A percentile compares a stretch with the other conserved stretches of the same genome.
phyloP scores from a whole-genome alignment of 1,140 invertebrate species.

The Helicorthomorpha holstii region DNA sequence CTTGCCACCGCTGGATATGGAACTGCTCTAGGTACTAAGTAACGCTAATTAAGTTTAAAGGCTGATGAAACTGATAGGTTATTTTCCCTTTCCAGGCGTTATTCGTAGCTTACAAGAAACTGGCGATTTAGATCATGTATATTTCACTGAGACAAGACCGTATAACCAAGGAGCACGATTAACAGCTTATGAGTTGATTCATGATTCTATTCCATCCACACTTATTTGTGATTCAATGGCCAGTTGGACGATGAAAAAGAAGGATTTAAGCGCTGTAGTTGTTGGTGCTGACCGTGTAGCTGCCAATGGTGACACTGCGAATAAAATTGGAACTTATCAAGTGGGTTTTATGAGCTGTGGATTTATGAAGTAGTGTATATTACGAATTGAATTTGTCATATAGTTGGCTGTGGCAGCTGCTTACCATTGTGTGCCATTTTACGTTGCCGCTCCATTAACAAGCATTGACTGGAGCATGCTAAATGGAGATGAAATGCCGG shows the following conservation, averaged over 20 bases:
- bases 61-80: too few relatives aligned
- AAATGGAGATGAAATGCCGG: constrained; percentile 71
- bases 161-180: constrained; percentile 93
- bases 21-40: constrained; percentile 95
- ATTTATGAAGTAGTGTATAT: not conserved
- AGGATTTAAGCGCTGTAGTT: constrained; percentile 52
- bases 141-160: constrained; percentile 92
- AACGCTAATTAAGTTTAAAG: too few relatives aligned
- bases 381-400: not conserved
- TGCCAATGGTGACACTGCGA: constrained; percentile 94
- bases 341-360: constrained; percentile 20
- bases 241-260: constrained; percentile 62
- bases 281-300: constrained; percentile 84
- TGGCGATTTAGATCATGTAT: constrained; percentile 51
- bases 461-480: constrained; percentile 69
- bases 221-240: constrained; percentile 93
- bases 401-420: constrained; percentile 80
- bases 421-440: constrained; percentile 84
- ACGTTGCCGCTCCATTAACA: constrained; percentile 80
- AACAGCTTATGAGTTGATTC: constrained; percentile 87
- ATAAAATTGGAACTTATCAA: constrained; percentile 98
- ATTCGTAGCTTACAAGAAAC: constrained; percentile 1
- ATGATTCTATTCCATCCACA: constrained; percentile 82
- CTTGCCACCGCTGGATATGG: constrained; percentile 93
- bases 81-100: not conserved